Evolutionary conservation across 1,140 invertebrate species (phyloP).

Genomic region (Cylas formicarius): DNA sequence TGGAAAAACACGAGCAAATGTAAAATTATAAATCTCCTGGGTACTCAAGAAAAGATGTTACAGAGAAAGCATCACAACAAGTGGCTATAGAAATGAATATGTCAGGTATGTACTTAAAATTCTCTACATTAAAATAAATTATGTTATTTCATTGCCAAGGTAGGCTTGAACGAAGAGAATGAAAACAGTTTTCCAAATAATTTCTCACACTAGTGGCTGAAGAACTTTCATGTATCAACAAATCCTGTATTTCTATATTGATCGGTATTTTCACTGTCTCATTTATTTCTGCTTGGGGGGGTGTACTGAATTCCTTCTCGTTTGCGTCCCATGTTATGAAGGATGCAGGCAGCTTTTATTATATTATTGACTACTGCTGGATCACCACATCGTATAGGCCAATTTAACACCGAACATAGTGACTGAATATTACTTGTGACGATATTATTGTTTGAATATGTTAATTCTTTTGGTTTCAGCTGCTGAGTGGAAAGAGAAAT

Average conservation of each 20-base stretch:
- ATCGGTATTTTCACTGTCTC: conserved; percentile 11
- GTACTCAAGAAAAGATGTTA: conserved; percentile 16
- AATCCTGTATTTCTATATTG: conserved; percentile 14
- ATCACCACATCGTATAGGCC: conserved; percentile 21
- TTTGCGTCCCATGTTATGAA: conserved; percentile 22
- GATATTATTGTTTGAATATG: not conserved
- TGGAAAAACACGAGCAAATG: conserved; percentile 10
- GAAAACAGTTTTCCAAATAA: no score
- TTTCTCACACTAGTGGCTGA: conserved; percentile 5
- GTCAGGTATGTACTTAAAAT: conserved; percentile 10
- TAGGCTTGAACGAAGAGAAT: no score
- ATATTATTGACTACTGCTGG: conserved; percentile 16
- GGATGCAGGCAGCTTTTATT: conserved; percentile 22
- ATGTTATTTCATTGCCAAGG: no score
- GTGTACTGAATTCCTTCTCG: conserved; percentile 14
- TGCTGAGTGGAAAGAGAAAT: conserved; percentile 16
- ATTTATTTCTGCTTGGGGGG: conserved; percentile 20
- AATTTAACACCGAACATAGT: conserved; percentile 14
- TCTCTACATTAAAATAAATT: conserved; percentile 9
- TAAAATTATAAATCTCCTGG: conserved; percentile 14
- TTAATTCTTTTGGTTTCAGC: conserved; percentile 17
- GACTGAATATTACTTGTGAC: conserved; percentile 1
- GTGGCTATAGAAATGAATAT: conserved; percentile 12
- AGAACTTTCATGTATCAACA: conserved; percentile 7
- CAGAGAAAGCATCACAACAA: conserved; percentile 13